A percentile compares a stretch with the other conserved stretches of the same genome.
Evolutionary conservation across 2,113 vertebrate species (phyloP).

Genomic region (Mormoops blainvillei): DNA sequence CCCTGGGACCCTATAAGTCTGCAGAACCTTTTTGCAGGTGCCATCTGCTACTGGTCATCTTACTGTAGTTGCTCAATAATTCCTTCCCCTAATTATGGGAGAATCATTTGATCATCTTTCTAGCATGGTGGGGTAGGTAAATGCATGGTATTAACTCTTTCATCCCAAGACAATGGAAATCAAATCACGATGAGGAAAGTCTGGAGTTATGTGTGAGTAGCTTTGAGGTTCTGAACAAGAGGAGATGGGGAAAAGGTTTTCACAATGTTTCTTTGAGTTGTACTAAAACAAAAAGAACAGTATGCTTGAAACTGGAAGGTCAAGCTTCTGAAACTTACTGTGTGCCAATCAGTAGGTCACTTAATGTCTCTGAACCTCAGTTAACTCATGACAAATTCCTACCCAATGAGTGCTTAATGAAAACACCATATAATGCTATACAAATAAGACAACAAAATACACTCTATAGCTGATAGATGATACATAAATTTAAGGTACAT

Average conservation of each 20-base stretch:
- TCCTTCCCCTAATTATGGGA: not conserved
- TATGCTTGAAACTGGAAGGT: not conserved
- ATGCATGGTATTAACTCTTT: not conserved
- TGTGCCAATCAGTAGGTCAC: not conserved
- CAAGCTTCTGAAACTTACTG: not conserved
- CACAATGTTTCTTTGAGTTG: not conserved
- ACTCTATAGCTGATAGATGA: not conserved
- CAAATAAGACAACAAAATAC: not conserved
- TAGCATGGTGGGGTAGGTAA: not conserved
- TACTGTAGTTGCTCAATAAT: fast-evolving
- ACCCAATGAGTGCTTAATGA: not conserved
- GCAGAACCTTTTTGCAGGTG: not conserved
- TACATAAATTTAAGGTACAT: not conserved
- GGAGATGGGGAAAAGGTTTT: not conserved
- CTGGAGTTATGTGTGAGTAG: not conserved
- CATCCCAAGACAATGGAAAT: not conserved
- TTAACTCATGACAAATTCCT: not conserved
- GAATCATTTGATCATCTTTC: not conserved
- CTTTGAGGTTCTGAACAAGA: not conserved
- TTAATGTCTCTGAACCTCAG: not conserved
- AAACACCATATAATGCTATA: not conserved
- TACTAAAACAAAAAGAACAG: not conserved
- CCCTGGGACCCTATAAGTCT: not conserved
- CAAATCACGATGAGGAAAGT: not conserved
- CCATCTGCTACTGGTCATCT: not conserved